Base-by-base conservation (phyloP, 2,888 invertebrate species). In the Tortrix viridana region DNA sequence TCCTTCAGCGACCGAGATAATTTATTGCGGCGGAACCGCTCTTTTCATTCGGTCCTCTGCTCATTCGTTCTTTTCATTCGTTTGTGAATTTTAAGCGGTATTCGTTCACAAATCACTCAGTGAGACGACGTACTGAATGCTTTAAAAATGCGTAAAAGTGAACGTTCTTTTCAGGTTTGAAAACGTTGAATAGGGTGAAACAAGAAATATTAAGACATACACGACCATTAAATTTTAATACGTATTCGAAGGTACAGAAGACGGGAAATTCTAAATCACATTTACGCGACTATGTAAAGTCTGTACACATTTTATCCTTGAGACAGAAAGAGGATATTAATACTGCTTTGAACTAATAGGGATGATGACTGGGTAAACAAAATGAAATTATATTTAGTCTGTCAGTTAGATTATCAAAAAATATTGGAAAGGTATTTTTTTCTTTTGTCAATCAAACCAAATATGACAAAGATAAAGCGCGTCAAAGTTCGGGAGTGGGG, bases 71-170 rank as follows among this genome's bases (percentile, higher is more conserved):
- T 38, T 53, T 41, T 41, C 53, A 53, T 53, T 53, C 41, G 22
- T 22, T 38, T 37, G 61, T 56, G 52, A 62, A 52, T 57, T 62
- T 62, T 57, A 57, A 57, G 46, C 52, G 22, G 16, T 37, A 62
- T 50, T 57, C 56, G 26, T 57, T 52, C 56, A 57, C 52, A 62
- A 55, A 50, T 62, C 61, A 62, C 53, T 56, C 44, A 6, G 50
- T 38, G 38, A 55, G 46, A 23, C n/a, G 49, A 50, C 37, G 50
- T 50, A 37, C 44, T 37, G 26, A 49, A 61, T 5, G 7, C 20
- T 48, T 16, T 44, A 55, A 49, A 32, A 48, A 18, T 43, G 48
- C 43, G 18, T n/a, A n/a, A 43, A 48, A 14, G 22, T 20, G 26
- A 54, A 48, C 38, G 37, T 37, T 50, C 49, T 23, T 19, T 55